These are phyloP conservation scores for Scomber scombrus DNA, from an alignment of 2,113 vertebrate genomes.

Conservation along the genomic window DNA sequence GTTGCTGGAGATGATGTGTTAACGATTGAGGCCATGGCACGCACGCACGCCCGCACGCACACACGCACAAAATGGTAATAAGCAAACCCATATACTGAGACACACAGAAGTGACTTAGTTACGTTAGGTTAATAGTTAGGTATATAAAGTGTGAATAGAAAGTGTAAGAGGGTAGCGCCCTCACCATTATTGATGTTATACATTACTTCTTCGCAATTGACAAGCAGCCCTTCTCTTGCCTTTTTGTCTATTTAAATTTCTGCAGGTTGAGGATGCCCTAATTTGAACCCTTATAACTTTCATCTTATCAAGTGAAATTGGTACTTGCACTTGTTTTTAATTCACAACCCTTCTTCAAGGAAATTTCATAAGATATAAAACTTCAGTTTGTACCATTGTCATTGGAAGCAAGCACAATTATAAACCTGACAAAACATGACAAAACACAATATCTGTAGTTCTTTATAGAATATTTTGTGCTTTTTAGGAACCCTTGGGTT, in stretches of 20 bases:
- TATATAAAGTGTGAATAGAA: neutral
- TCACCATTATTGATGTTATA: constrained; percentile 21
- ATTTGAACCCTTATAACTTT: neutral
- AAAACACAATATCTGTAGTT: no score
- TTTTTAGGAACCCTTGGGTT: neutral
- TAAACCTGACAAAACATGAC: neutral
- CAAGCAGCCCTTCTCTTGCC: neutral
- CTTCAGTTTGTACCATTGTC: no score
- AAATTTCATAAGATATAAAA: no score
- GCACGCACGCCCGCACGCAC: no score
- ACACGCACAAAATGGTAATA: neutral
- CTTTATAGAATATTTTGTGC: neutral
- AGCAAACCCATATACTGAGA: neutral
- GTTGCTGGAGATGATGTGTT: constrained; percentile 36
- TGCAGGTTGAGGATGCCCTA: neutral
- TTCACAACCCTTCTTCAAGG: no score
- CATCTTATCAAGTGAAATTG: neutral
- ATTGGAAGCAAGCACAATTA: no score
- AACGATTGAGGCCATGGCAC: constrained; percentile 15
- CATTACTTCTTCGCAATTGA: constrained; percentile 4
- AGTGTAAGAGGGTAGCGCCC: neutral
- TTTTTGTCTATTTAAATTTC: neutral
- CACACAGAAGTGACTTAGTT: neutral
- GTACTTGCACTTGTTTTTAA: no score
- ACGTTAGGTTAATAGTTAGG: neutral